A percentile compares a stretch with the other conserved stretches of the same genome.
Conservation (phyloP, 2,888 invertebrate species). For the Heteropelma amictum region DNA sequence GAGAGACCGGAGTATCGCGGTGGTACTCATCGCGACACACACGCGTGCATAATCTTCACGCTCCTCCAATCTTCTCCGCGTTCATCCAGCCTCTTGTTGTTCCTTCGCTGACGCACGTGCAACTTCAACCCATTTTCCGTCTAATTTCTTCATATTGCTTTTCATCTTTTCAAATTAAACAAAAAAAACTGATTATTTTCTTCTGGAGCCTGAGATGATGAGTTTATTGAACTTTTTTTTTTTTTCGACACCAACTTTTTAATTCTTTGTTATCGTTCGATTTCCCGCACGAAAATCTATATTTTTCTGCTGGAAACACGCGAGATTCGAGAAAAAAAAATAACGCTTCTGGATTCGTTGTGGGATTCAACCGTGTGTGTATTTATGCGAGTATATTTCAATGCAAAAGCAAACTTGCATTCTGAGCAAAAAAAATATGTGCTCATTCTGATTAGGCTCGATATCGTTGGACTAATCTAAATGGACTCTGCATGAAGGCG, state of each 20-base stretch:
- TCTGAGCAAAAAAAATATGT: slow-evolving; percentile 5
- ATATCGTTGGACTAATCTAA: slow-evolving; percentile 58
- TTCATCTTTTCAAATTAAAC: no score
- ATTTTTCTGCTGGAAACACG: no score
- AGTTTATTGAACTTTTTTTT: no score
- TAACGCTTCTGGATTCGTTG: no score
- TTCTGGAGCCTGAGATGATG: no score
- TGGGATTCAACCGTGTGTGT: slow-evolving; percentile 3
- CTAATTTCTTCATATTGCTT: neutral
- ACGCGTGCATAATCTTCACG: slow-evolving; percentile 39
- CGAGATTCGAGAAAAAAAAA: no score
- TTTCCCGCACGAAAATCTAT: no score
- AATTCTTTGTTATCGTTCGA: no score
- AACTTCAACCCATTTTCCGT: slow-evolving; percentile 3
- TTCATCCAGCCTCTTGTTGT: no score
- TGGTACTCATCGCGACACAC: slow-evolving; percentile 32
- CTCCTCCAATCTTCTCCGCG: slow-evolving; percentile 30
- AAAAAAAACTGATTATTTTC: no score
- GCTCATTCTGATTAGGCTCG: slow-evolving; percentile 57
- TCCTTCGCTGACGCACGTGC: slow-evolving; percentile 49
- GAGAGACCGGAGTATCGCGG: neutral
- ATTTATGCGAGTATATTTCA: neutral
- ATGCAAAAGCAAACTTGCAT: neutral
- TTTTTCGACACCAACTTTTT: no score
- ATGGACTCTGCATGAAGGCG: slow-evolving; percentile 53